Percentiles rank a stretch among this genome's conserved stretches.
Conservation (phyloP, 1,140 invertebrate species). For the Grapholita molesta region DNA sequence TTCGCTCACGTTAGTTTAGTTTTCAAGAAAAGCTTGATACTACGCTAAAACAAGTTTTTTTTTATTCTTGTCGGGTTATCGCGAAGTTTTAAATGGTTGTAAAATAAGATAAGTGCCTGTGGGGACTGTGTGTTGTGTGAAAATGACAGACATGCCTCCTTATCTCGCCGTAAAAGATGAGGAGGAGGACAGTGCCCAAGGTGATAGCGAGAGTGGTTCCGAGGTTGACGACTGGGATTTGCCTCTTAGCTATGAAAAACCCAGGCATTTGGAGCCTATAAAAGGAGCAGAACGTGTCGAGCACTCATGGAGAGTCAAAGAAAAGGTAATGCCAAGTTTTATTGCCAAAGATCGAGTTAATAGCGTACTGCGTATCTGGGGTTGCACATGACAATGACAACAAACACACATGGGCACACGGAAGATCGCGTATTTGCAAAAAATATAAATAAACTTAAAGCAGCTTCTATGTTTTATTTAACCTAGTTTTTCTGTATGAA, state of each 20-base stretch:
- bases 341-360: conserved; percentile 23
- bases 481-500: neutral
- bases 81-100: neutral
- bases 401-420: conserved; percentile 61
- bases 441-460: neutral
- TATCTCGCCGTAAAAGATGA: conserved; percentile 70
- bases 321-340: conserved; percentile 82
- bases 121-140: conserved; percentile 56
- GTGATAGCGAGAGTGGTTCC: conserved; percentile 89
- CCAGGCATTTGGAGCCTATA: conserved; percentile 87
- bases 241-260: conserved; percentile 83
- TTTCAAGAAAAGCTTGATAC: neutral
- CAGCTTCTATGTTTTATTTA: neutral
- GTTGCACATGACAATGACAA: conserved; percentile 43
- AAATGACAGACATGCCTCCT: conserved; percentile 76
- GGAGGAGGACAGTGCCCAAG: conserved; percentile 83
- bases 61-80: neutral
- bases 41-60: neutral
- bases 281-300: conserved; percentile 85
- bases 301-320: conserved; percentile 94
- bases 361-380: conserved; percentile 44
- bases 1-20: conserved; percentile 10
- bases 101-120: conserved; percentile 23
- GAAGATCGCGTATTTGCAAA: neutral
- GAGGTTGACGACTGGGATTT: conserved; percentile 84